phyloP scores from a whole-genome alignment of 2,797 vertebrate species.

The Rhinophrynus dorsalis region DNA sequence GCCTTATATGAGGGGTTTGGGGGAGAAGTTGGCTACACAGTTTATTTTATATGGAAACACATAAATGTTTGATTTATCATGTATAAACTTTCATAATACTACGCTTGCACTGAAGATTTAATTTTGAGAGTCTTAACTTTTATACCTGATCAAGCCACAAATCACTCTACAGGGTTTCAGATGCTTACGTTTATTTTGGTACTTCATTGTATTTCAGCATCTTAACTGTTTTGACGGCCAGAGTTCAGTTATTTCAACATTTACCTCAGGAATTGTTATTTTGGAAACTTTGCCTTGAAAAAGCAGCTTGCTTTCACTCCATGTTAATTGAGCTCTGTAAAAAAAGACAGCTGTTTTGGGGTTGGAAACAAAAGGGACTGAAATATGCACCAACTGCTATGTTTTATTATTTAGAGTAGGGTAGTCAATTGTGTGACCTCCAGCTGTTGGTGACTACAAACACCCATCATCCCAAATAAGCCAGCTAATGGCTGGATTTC shows the following conservation, averaged over 20 bases:
- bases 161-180: background rate
- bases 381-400: no score
- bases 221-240: slow-evolving; percentile 6
- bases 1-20: no score
- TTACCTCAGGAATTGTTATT: background rate
- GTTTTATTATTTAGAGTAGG: no score
- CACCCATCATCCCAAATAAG: no score
- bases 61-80: no score
- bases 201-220: background rate
- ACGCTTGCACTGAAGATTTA: no score
- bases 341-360: slow-evolving; percentile 21
- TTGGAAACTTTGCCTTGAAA: background rate
- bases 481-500: no score
- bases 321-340: slow-evolving; percentile 17
- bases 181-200: background rate
- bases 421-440: no score
- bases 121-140: background rate
- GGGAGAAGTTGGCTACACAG: no score
- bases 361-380: slow-evolving; percentile 1
- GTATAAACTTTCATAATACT: no score
- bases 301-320: background rate
- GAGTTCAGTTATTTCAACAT: slow-evolving; percentile 9
- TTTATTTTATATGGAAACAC: no score
- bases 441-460: no score
- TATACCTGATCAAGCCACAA: background rate